Percentiles rank a stretch among this genome's conserved stretches.
Evolutionary conservation across 1,140 invertebrate genomes (phyloP).

Genomic region (Steinernema feltiae): DNA sequence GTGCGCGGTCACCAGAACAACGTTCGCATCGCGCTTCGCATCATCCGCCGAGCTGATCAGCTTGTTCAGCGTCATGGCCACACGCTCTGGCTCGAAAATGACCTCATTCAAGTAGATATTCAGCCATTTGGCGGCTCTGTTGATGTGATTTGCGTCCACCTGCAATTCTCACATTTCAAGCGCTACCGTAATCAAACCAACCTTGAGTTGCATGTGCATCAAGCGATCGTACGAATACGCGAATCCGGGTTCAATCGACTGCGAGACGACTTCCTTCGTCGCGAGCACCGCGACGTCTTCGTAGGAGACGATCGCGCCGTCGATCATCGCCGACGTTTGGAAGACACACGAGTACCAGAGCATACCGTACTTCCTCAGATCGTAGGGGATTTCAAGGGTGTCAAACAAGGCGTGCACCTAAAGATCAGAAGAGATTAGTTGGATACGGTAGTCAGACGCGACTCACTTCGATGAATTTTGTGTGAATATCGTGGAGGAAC

Average conservation of each 20-base stretch:
- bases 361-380: conserved; percentile 68
- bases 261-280: conserved; percentile 65
- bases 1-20: conserved; percentile 62
- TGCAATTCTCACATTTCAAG: not conserved
- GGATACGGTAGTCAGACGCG: too few relatives aligned
- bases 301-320: conserved; percentile 65
- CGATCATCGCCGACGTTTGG: conserved; percentile 62
- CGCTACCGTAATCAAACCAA: conserved; percentile 26
- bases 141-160: not conserved
- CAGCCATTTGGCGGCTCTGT: conserved; percentile 67
- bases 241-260: conserved; percentile 65
- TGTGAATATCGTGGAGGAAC: conserved; percentile 58
- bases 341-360: conserved; percentile 69
- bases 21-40: conserved; percentile 66
- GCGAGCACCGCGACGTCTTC: conserved; percentile 30
- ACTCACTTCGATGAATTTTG: conserved; percentile 73
- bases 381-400: conserved; percentile 64
- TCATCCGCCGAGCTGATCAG: conserved; percentile 69
- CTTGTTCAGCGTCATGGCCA: conserved; percentile 60
- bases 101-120: conserved; percentile 70
- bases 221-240: conserved; percentile 65
- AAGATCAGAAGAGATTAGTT: too few relatives aligned
- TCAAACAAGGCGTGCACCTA: conserved; percentile 66
- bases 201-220: conserved; percentile 64
- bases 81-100: conserved; percentile 68